Base-by-base conservation (phyloP, 2,797 vertebrate genomes). In the Eospalax fontanierii region DNA sequence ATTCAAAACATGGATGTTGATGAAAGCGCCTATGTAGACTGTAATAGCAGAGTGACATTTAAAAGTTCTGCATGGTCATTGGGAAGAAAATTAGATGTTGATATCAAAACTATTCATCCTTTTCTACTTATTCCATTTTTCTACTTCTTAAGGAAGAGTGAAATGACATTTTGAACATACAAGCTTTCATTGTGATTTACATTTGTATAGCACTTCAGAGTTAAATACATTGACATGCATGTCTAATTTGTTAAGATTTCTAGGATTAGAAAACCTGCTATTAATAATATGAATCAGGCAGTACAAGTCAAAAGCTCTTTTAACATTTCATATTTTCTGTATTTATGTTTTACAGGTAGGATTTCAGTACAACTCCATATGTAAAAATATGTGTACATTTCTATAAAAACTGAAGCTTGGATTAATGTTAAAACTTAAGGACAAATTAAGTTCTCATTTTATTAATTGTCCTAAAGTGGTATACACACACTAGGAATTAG, bases 81-180 rank as follows among this genome's bases (percentile, higher is more conserved):
- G 87, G 89, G 73, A 96, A 81, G 70, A 68, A 93, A 94, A 86
- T 93, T 80, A 93, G 65, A 82, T 91, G 43, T 68, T 50, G 71
- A 63, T 61, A 87, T 46, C 71, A 83, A 80, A 91, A 85, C 74
- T 61, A 54, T 96, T 96, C 85, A 91, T 94, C 92, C 46, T 92
- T 93, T 94, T 85, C 85, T 43, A 74, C 68, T 61, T 96, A 76
- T 95, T 78, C 57, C 46, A 84, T 11, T 91, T 94, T 82, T 70
- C 81, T 96, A 24, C 30, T 90, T 94, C 71, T 85, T 92, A 68
- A 95, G 93, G 80, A 84, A 90, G 73, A 92, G 35, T 90, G 78
- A 96, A 85, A 84, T 96, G 95, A 90, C 92, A 92, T 92, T 95
- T 94, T 94, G 46, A 95, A 84, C 96, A 73, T 82, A 79, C 6